Base-by-base conservation (phyloP, 2,797 vertebrate species). In the Melopsittacus undulatus region DNA sequence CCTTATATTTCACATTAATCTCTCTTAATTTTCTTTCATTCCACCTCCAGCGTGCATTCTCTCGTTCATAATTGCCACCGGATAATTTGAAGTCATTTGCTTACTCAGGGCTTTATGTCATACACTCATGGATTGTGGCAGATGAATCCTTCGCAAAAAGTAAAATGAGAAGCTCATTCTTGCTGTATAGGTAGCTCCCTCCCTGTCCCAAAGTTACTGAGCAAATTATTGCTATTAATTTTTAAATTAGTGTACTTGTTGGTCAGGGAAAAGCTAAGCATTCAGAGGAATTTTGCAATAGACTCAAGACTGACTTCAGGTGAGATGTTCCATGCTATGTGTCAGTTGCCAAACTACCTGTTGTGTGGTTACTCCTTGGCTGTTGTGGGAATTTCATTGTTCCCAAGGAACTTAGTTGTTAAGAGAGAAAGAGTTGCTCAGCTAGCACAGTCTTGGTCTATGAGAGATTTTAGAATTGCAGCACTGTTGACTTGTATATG, bases 1-100 rank as follows among this genome's bases (percentile, higher is more conserved):
- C 90, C 88, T 94, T 96, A 87, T 93, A 82, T 91, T 90, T 90
- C 94, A 93, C 61, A 20, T 93, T 97, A 97, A 97, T 97, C 90
- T 84, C 76, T 76, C 92, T 95, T 94, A 95, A 96, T 95, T 93
- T 96, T 92, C 92, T 96, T 92, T 95, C 89, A 89, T 93, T 92
- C 79, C 52, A 92, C 81, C 86, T 93, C 77, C 73, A 96, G 90
- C 46, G 2, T 93, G 72, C 94, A 87, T 96, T 93, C 89, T 92
- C 90, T 96, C 78, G 1, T 93, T 94, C 87, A 29, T 96, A 97
- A 97, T 96, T 97, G 56, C 90, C 69, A 90, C 84, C 24, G 77
- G 87, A 82, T 96, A 96, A 96, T 96, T 96, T 91, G 63, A 91
- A 96, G 75, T 87, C 63, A 62, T 93, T 94, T 94, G 90, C 96